A percentile compares a stretch with the other conserved stretches of the same genome.
Evolutionary conservation across 1,140 invertebrate genomes (phyloP).

Genomic region (Camponotus floridanus): DNA sequence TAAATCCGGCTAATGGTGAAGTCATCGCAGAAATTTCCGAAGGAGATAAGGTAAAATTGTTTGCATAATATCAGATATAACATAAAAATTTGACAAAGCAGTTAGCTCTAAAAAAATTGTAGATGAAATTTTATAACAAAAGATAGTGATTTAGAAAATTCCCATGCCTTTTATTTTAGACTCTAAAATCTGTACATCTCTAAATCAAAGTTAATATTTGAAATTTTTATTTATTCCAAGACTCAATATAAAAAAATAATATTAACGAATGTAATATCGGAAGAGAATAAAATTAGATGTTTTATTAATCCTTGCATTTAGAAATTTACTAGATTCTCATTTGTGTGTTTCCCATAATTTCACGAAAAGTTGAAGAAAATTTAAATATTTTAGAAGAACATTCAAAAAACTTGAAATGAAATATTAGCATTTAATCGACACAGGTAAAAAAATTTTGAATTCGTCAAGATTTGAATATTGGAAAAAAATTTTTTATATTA

Average conservation of each 20-base stretch:
- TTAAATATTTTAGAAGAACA: too few relatives aligned
- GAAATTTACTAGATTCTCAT: background rate
- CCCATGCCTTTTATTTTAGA: background rate
- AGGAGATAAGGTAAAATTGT: constrained; percentile 89
- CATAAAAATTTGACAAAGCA: background rate
- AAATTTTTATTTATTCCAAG: background rate
- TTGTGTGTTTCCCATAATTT: background rate
- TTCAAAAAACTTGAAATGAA: background rate
- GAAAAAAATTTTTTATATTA: background rate
- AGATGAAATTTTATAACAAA: background rate
- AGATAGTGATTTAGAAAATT: background rate
- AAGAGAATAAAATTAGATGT: background rate
- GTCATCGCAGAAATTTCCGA: constrained; percentile 93
- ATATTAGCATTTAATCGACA: background rate
- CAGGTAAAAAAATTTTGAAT: background rate
- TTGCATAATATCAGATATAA: background rate
- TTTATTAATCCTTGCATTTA: background rate
- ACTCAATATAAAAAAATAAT: background rate
- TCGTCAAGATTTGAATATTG: background rate
- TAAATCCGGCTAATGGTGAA: constrained; percentile 93
- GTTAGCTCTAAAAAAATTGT: background rate
- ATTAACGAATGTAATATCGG: background rate
- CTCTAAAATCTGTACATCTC: background rate
- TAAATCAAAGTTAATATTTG: background rate
- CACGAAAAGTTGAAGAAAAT: too few relatives aligned